These are phyloP conservation scores for Gerris lacustris DNA, from an alignment of 2,888 invertebrate species.

Conservation along the genomic window DNA sequence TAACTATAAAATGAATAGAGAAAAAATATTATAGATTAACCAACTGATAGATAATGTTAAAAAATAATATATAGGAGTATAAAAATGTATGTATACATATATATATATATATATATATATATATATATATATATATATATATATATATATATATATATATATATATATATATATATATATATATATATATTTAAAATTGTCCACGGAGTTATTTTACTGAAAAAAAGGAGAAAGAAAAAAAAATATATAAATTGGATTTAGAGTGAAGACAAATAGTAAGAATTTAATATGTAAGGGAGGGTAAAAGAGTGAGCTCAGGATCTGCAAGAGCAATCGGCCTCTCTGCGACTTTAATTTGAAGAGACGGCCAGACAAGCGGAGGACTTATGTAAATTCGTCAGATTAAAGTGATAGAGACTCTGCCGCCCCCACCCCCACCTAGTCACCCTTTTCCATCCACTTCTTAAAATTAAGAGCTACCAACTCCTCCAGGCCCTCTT, in stretches of 20 bases:
- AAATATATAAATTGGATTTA: slow-evolving; percentile 5
- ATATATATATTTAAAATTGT: too few relatives aligned
- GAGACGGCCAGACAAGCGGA: neutral
- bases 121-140: too few relatives aligned
- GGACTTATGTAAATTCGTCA: slow-evolving; percentile 1
- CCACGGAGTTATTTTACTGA: neutral
- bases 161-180: too few relatives aligned
- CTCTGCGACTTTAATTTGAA: neutral
- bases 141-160: too few relatives aligned
- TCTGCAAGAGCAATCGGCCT: too few relatives aligned
- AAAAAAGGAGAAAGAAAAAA: neutral
- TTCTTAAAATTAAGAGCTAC: neutral
- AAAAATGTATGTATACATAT: too few relatives aligned
- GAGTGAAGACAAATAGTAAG: neutral
- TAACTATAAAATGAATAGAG: too few relatives aligned
- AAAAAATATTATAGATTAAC: too few relatives aligned
- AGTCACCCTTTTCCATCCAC: neutral
- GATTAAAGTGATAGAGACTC: neutral
- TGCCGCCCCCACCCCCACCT: neutral
- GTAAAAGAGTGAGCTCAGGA: neutral
- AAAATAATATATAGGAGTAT: too few relatives aligned
- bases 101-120: too few relatives aligned
- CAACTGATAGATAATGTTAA: too few relatives aligned
- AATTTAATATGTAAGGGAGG: neutral
- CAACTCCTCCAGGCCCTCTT: neutral